Evolutionary conservation across 1,140 invertebrate species (phyloP).

Genomic region (Lithobius niger): DNA sequence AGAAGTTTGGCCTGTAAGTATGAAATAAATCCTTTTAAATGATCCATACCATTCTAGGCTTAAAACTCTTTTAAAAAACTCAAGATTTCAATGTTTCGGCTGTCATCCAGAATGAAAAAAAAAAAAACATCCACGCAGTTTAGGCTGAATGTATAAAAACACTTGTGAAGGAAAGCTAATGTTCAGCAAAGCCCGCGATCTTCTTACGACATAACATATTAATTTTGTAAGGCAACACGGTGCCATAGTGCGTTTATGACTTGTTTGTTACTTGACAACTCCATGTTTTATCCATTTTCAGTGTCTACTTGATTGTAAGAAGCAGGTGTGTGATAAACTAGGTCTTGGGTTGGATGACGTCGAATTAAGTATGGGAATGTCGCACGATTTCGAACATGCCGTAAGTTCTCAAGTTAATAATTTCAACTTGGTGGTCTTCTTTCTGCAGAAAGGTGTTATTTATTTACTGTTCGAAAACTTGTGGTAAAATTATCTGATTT

Average conservation of each 20-base stretch:
- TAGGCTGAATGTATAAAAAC: too few relatives aligned
- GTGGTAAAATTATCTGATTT: conserved; percentile 8
- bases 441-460: conserved; percentile 2
- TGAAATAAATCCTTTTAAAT: too few relatives aligned
- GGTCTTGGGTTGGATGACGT: conserved; percentile 47
- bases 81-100: too few relatives aligned
- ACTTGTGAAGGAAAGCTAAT: too few relatives aligned
- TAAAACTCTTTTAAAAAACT: too few relatives aligned
- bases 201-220: background rate
- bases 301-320: conserved; percentile 51
- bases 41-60: too few relatives aligned
- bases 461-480: background rate
- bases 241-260: background rate
- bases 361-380: conserved; percentile 98
- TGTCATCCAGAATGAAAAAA: too few relatives aligned
- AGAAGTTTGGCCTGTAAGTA: too few relatives aligned
- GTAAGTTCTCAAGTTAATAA: too few relatives aligned
- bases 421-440: background rate
- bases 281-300: conserved; percentile 22
- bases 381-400: conserved; percentile 86
- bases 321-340: conserved; percentile 54
- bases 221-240: background rate
- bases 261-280: background rate
- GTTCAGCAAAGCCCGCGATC: conserved; percentile 11
- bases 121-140: too few relatives aligned